Base-by-base conservation (phyloP, 2,113 vertebrate species). In the Grallaria varia region DNA sequence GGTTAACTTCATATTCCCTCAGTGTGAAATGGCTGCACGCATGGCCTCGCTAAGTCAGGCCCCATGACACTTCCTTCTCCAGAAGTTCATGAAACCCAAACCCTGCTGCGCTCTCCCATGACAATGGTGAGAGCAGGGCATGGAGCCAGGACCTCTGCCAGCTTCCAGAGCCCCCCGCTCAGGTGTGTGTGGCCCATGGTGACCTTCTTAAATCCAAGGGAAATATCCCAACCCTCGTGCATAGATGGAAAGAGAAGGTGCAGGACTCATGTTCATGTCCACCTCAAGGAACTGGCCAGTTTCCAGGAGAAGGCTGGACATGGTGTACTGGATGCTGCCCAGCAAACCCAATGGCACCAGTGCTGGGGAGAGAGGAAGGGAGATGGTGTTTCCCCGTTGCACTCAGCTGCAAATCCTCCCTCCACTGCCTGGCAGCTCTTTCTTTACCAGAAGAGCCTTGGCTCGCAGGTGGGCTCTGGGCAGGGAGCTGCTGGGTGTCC, bases 301-400 rank as follows among this genome's bases (percentile, higher is more conserved):
- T 47, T 97, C 94, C 20, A 98, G 84, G 1, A 96, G 91, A 14
- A 98, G 96, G 80, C 97, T 98, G 63, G 96, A 97, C 52, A 96
- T 75, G 0, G 94, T 97, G 25, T 95, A 94, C 63, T 98, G 98
- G 55, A 96, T 77, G 7, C 97, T 98, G 68, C 95, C 95, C 88
- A 98, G 35, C 40, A 98, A 84, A 7, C 96, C 96, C 91, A 98
- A 90, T 2, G 95, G 91, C 44, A 97, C 63, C 80, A 97, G 77
- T 27, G 97, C 98, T 98, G 95, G 4, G 40, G 35, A 28, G 20
- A 97, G 92, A 87, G 37, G 47, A 62, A 45, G 7, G 5, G 17
- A 44, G 10, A 30, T 30, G 33, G 30, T 0, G 0, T 8, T 59
- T 15, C 23, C 64, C 20, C 7, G 16, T 21, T 22, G 33, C 25